Evolutionary conservation across 2,888 invertebrate genomes (phyloP).

Genomic region (Doris montereyensis): DNA sequence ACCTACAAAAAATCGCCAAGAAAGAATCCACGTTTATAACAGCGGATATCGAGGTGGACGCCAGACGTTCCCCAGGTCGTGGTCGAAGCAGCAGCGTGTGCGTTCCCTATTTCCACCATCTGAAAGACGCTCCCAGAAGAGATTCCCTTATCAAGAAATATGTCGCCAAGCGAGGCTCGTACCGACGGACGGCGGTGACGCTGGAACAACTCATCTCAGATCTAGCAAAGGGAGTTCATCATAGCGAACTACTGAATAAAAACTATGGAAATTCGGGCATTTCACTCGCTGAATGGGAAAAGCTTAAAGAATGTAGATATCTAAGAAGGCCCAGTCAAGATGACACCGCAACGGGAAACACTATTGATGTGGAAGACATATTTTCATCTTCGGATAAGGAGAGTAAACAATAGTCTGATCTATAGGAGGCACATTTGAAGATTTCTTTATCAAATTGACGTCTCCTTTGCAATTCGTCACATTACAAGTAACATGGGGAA

Average conservation of each 20-base stretch:
- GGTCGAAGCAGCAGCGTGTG: conserved; percentile 20
- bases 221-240: conserved; percentile 5
- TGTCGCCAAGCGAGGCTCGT: not conserved
- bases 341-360: not conserved
- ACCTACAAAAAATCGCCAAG: not conserved
- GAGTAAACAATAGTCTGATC: too few relatives aligned
- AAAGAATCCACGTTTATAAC: not conserved
- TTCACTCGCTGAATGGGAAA: conserved; percentile 32
- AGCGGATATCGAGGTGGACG: not conserved
- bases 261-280: not conserved
- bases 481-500: too few relatives aligned
- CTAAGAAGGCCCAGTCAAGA: conserved; percentile 21
- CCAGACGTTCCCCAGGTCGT: not conserved
- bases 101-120: conserved; percentile 11
- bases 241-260: not conserved
- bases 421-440: too few relatives aligned
- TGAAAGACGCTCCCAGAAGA: conserved; percentile 9
- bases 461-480: too few relatives aligned
- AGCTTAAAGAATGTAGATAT: conserved; percentile 26
- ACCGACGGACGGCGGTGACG: conserved; percentile 15
- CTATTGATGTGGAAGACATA: not conserved
- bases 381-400: too few relatives aligned
- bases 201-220: conserved; percentile 20
- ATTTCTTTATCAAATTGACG: too few relatives aligned
- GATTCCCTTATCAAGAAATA: conserved; percentile 12